Evolutionary conservation across 1,140 invertebrate species (phyloP).

Genomic region (Drosophila arizonae): DNA sequence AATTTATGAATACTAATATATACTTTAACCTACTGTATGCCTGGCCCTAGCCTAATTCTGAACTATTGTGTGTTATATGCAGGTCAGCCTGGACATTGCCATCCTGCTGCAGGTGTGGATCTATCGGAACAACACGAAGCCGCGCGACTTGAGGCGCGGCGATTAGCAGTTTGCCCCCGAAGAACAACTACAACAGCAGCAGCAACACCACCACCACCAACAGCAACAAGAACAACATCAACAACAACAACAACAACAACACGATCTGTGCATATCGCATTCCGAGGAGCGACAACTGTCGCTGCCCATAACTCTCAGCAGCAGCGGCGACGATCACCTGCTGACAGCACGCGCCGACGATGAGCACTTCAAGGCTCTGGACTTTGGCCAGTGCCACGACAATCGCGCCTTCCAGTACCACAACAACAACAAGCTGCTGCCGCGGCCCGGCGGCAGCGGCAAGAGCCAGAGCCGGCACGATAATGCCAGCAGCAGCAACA

Average conservation of each 20-base stretch:
- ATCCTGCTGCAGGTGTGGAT: constrained; percentile 86
- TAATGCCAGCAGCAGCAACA: constrained; percentile 29
- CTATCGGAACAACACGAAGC: constrained; percentile 86
- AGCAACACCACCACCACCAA: constrained; percentile 47
- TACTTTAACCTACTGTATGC: too few species aligned
- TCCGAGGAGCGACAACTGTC: constrained; percentile 76
- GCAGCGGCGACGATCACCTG: constrained; percentile 77
- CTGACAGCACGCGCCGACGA: constrained; percentile 74
- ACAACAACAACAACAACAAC: constrained; percentile 56
- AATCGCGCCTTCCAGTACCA: constrained; percentile 78
- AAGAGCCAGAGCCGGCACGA: constrained; percentile 53
- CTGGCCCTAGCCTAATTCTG: not conserved
- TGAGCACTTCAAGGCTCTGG: constrained; percentile 65
- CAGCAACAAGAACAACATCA: constrained; percentile 41
- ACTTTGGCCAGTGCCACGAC: constrained; percentile 75
- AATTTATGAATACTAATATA: too few species aligned
- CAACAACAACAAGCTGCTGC: constrained; percentile 59
- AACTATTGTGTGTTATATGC: not conserved
- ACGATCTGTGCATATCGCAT: constrained; percentile 62
- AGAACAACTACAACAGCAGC: constrained; percentile 79
- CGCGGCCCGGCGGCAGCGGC: constrained; percentile 64
- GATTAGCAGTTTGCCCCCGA: constrained; percentile 86
- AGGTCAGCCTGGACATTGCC: constrained; percentile 83
- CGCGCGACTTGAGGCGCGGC: constrained; percentile 85
- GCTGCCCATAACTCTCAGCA: constrained; percentile 66